A percentile compares a stretch with the other conserved stretches of the same genome.
phyloP scores from a whole-genome alignment of 2,797 vertebrate species.

The Scomberomorus guttatus region DNA sequence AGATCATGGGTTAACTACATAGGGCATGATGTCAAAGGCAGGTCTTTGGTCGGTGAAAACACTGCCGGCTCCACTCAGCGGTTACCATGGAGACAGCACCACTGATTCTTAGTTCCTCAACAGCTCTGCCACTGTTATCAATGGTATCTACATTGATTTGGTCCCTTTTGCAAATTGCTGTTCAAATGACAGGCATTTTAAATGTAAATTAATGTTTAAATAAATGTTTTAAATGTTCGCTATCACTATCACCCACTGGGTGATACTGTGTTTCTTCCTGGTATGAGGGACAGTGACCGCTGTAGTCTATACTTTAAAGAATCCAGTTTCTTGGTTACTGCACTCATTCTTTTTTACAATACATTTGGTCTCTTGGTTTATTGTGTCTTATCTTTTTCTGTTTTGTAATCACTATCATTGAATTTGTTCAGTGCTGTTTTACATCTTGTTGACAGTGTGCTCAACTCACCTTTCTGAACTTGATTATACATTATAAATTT shows the following conservation, averaged over 20 bases:
- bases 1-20: constrained; percentile 81
- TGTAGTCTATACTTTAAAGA: too few relatives aligned
- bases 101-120: constrained; percentile 63
- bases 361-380: too few relatives aligned
- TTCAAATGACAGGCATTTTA: constrained; percentile 36
- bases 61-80: constrained; percentile 62
- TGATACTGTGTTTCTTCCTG: too few relatives aligned
- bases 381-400: too few relatives aligned
- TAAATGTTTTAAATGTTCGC: background rate
- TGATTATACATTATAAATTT: too few relatives aligned
- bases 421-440: too few relatives aligned
- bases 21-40: constrained; percentile 76
- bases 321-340: too few relatives aligned
- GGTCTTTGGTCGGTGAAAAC: constrained; percentile 72
- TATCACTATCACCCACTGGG: background rate
- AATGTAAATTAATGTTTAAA: constrained; percentile 9
- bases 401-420: too few relatives aligned
- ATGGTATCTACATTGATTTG: constrained; percentile 49
- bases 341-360: too few relatives aligned
- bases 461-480: too few relatives aligned
- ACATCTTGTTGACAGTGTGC: too few relatives aligned
- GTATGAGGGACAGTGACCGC: too few relatives aligned
- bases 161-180: constrained; percentile 37
- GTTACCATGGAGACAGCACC: constrained; percentile 80
- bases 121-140: constrained; percentile 50